These are phyloP conservation scores for Nematolebias whitei DNA, from an alignment of 2,113 vertebrate species.

Conservation along the genomic window DNA sequence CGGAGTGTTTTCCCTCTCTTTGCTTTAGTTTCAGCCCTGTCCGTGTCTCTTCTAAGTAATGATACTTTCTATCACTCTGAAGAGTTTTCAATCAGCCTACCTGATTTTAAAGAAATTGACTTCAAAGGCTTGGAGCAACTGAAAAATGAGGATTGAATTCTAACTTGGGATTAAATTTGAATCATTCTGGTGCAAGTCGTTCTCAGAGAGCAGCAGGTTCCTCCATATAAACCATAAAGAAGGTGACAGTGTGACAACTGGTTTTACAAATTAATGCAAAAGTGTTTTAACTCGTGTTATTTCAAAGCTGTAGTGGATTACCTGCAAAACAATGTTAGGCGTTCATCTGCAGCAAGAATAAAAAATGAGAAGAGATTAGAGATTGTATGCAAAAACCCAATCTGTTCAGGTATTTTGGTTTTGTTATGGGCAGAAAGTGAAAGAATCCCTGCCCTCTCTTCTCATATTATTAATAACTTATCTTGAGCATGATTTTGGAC, in stretches of 20 bases:
- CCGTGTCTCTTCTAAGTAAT: slow-evolving; percentile 53
- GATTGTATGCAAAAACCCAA: neutral
- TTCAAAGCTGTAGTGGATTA: neutral
- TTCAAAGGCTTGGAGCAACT: slow-evolving; percentile 53
- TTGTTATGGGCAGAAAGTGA: neutral
- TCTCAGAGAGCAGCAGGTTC: slow-evolving; percentile 21
- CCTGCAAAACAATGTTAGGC: neutral
- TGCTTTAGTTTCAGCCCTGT: slow-evolving; percentile 34
- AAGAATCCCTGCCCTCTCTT: too few relatives aligned
- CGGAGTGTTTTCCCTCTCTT: slow-evolving; percentile 18
- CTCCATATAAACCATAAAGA: slow-evolving; percentile 17
- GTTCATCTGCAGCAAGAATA: too few relatives aligned
- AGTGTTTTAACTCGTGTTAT: neutral
- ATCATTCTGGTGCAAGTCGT: slow-evolving; percentile 26
- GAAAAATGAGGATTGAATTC: slow-evolving; percentile 61
- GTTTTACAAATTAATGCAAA: slow-evolving; percentile 32
- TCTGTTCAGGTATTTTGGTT: neutral
- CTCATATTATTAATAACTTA: too few relatives aligned
- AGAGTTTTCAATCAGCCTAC: slow-evolving; percentile 64
- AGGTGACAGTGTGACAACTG: neutral
- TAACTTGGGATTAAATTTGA: slow-evolving; percentile 42
- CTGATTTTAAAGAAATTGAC: slow-evolving; percentile 53
- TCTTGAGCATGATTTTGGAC: too few relatives aligned
- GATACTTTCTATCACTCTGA: slow-evolving; percentile 59
- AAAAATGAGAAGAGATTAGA: neutral